Evolutionary conservation across 2,797 vertebrate species (phyloP), one percentile per base, ranked within the genome.

Genomic region (Enteromius argenteus): DNA sequence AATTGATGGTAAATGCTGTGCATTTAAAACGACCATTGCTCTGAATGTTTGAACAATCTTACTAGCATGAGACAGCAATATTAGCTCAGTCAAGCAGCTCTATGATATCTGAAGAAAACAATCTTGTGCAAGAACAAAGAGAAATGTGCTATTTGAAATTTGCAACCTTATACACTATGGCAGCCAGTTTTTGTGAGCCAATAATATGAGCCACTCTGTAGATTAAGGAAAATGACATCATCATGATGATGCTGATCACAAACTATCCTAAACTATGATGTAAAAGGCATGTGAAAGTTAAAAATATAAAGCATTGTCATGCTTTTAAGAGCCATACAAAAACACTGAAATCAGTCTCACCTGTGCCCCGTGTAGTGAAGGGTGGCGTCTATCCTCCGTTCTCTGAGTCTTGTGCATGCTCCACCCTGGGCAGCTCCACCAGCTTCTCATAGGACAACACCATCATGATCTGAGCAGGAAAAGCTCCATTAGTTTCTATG

Each of bases 391-490:
- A 93, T 44, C 89, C 90, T 87, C 90, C 93, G 0, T 90, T 92
- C 91, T 95, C 94, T 1, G 86, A 89, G 90, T 92, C 90, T 71
- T 91, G 89, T 37, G 91, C 92, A 0, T 93, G 84, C 86, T 92
- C 91, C 83, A 93, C 93, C 1, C 79, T 89, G 83, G 85, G 89
- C 58, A 94, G 94, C 87, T 95, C 95, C 14, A 92, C 90, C 88
- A 97, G 92, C 4, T 93, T 94, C 3, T 91, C 86, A 27, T 96
- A 97, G 69, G 96, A 97, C 77, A 96, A 80, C 14, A 77, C 90
- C 49, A 94, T 94, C 96, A 97, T 96, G 62, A 96, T 91, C 96
- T 97, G 89, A 4, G 46, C 84, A 72, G 51, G 5, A 84, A 17
- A 87, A 73, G 4, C 77, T 68, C 2, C 0, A 1, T 56, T 39